phyloP scores from a whole-genome alignment of 2,888 invertebrate genomes.

The Agriopis marginaria region DNA sequence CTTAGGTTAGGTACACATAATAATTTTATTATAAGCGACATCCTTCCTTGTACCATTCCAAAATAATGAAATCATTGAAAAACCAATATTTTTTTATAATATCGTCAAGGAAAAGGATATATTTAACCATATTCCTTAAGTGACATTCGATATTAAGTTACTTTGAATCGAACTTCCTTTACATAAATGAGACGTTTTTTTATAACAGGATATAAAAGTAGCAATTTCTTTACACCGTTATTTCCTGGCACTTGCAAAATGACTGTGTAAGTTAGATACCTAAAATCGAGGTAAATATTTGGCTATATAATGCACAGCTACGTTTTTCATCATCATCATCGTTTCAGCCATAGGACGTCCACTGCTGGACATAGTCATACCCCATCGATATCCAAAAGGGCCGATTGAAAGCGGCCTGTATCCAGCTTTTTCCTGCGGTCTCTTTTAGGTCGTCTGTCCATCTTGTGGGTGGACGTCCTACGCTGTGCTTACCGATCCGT shows the following conservation, averaged over 20 bases:
- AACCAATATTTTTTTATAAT: neutral
- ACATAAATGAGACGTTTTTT: neutral
- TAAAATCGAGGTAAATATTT: too few relatives aligned
- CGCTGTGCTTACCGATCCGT: too few relatives aligned
- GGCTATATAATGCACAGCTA: too few relatives aligned
- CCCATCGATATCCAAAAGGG: too few relatives aligned
- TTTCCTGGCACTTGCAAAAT: neutral
- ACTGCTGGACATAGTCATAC: too few relatives aligned
- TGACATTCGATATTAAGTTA: neutral
- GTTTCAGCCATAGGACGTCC: too few relatives aligned
- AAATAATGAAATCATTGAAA: neutral
- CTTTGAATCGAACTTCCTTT: neutral
- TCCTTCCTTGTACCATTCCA: conserved; percentile 11
- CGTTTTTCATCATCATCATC: too few relatives aligned
- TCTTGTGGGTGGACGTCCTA: too few relatives aligned
- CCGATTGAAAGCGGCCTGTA: too few relatives aligned
- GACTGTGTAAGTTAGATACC: neutral
- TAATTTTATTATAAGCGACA: neutral
- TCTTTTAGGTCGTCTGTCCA: too few relatives aligned
- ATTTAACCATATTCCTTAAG: neutral
- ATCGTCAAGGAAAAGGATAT: conserved; percentile 2
- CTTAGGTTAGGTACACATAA: neutral
- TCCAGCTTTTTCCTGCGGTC: too few relatives aligned
- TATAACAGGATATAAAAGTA: neutral
- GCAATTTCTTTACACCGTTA: neutral